Conservation (phyloP, 1,140 invertebrate species). For the Lepidostoma basale region DNA sequence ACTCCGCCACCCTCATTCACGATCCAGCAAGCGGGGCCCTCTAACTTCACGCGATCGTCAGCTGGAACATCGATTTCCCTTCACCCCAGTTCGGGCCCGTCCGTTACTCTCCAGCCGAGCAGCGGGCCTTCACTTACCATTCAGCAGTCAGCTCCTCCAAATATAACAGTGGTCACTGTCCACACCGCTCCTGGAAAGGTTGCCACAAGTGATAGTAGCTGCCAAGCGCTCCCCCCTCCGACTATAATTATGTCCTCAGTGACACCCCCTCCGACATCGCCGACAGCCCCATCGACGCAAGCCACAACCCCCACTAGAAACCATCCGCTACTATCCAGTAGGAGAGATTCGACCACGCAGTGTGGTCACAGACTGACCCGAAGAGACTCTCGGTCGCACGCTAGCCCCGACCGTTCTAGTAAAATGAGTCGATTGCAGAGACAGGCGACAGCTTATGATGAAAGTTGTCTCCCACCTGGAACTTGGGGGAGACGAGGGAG, state of each 20-base stretch:
- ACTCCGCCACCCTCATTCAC: conserved; percentile 42
- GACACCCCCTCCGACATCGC: conserved; percentile 78
- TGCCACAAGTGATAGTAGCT: conserved; percentile 58
- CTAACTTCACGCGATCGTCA: conserved; percentile 78
- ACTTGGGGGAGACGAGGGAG: conserved; percentile 69
- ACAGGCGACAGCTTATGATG: conserved; percentile 88
- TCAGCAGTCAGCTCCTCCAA: conserved; percentile 42
- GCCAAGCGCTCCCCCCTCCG: conserved; percentile 71
- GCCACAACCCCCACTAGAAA: conserved; percentile 61
- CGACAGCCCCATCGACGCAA: conserved; percentile 60
- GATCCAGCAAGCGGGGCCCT: conserved; percentile 62
- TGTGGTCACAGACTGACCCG: conserved; percentile 67
- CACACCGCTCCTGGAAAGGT: conserved; percentile 37
- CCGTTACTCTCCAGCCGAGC: conserved; percentile 53
- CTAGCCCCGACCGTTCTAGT: conserved; percentile 70
- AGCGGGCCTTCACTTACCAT: conserved; percentile 58
- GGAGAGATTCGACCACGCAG: conserved; percentile 84
- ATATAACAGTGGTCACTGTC: conserved; percentile 41
- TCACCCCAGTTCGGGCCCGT: conserved; percentile 56
- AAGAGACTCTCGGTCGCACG: conserved; percentile 70
- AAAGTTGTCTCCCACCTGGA: conserved; percentile 74
- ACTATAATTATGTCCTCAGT: conserved; percentile 82
- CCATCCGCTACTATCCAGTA: conserved; percentile 67
- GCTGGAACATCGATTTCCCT: conserved; percentile 58
- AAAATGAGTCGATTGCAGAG: conserved; percentile 77